Percentiles rank a stretch among this genome's conserved stretches.
Conservation (phyloP, 2,113 vertebrate species). For the Pluvialis apricaria region DNA sequence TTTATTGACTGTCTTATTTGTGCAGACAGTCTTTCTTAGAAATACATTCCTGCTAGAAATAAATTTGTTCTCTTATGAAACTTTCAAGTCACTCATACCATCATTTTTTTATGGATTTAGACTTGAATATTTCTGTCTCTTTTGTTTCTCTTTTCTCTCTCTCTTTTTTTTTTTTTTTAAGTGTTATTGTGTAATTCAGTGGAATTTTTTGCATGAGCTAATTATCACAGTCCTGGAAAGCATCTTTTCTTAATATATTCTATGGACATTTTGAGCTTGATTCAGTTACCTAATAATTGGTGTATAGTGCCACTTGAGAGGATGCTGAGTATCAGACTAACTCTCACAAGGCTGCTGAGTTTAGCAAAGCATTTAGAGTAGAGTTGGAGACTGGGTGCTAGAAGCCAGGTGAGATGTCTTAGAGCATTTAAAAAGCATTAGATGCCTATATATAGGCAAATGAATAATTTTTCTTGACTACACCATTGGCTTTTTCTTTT, state of each 20-base stretch:
- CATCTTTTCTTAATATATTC: not conserved
- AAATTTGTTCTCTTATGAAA: not conserved
- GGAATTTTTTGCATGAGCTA: not conserved
- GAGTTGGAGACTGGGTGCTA: not conserved
- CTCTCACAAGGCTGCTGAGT: not conserved
- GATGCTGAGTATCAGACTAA: not conserved
- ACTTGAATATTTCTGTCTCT: not conserved
- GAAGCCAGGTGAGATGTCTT: not conserved
- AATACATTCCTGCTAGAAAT: not conserved
- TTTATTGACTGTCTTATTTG: not conserved
- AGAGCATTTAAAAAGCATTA: not conserved
- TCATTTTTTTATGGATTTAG: not conserved
- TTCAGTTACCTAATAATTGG: not conserved
- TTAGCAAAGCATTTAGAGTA: not conserved
- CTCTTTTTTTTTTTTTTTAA: not conserved
- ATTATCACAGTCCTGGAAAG: not conserved
- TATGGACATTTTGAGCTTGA: not conserved
- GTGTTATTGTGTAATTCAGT: not conserved
- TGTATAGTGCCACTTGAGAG: not conserved
- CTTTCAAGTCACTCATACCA: not conserved
- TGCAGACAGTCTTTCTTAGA: not conserved
- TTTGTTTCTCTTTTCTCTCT: accelerated
- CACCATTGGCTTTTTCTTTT: accelerated
- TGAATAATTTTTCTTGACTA: not conserved
- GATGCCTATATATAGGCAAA: not conserved